Base-by-base conservation (phyloP, 2,797 vertebrate genomes). In the Macropus fuliginosus region DNA sequence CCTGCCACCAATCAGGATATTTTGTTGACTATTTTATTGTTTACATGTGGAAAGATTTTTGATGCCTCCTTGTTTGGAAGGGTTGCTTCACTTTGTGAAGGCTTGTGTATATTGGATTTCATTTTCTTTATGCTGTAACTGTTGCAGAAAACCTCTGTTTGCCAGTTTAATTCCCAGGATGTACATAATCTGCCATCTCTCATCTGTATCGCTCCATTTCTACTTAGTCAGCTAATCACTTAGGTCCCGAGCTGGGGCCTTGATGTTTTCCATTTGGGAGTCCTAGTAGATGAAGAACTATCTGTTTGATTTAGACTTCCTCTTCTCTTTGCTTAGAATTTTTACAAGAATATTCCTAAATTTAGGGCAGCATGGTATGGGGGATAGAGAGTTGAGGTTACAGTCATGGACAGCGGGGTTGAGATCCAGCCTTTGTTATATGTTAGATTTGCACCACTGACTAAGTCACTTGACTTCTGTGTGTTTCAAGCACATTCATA, bases 201-300 rank as follows among this genome's bases (percentile, higher is more conserved):
- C 94, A 96, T 57, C 90, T 97, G 29, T 31, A 92, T 98, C 18
- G 55, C 90, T 92, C 40, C 87, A 95, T 92, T 93, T 54, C 55
- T 96, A 91, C 81, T 95, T 96, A 96, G 93, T 56, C 27, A 55
- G 62, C 93, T 97, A 97, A 97, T 98, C 95, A 56, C 93, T 97
- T 96, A 96, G 93, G 96, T 98, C 91, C 89, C 55, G 96, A 92
- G 55, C 54, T 97, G 54, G 96, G 57, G 91, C 94, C 95, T 98
- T 98, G 91, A 94, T 96, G 96, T 98, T 98, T 97, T 95, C 96
- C 94, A 90, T 52, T 24, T 97, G 52, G 66, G 93, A 97, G 34
- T 96, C 55, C 91, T 96, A 55, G 96, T 92, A 59, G 93, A 91
- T 92, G 59, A 98, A 94, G 90, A 96, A 55, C 92, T 40, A 91